A percentile compares a stretch with the other conserved stretches of the same genome.
phyloP scores from a whole-genome alignment of 2,797 vertebrate species.

The Catamblyrhynchus diadema region DNA sequence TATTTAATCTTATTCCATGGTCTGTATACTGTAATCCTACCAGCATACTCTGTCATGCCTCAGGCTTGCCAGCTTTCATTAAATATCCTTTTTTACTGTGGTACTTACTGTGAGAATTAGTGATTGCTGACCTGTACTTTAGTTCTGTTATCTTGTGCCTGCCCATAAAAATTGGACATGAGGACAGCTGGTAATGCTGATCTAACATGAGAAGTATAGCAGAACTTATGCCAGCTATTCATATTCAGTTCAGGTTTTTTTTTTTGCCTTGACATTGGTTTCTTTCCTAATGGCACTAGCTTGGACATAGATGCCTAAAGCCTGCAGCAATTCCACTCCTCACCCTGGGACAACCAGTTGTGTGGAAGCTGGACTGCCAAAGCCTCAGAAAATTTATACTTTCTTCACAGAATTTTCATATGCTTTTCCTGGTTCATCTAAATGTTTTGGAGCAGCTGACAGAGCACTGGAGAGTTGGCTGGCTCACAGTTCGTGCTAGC shows the following conservation, averaged over 20 bases:
- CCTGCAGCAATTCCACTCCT: neutral
- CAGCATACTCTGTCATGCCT: neutral
- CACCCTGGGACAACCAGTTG: fast-evolving
- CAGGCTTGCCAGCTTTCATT: neutral
- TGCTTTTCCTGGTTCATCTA: neutral
- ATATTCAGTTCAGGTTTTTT: neutral
- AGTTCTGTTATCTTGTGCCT: neutral
- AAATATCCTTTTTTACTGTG: neutral
- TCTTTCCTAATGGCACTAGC: neutral
- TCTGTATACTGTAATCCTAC: neutral
- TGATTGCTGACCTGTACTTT: neutral
- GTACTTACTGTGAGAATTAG: neutral
- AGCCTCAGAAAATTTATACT: neutral
- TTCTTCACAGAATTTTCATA: neutral
- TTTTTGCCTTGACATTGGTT: neutral
- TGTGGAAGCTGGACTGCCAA: neutral
- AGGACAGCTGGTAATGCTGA: neutral
- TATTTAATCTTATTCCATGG: neutral
- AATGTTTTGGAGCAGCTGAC: neutral
- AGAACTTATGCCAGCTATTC: neutral
- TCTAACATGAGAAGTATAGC: neutral
- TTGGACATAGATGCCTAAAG: neutral
- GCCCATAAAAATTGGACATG: neutral
- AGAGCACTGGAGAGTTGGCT: neutral
- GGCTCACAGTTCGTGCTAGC: fast-evolving